These are phyloP conservation scores for Protomyctophum bolini DNA, from an alignment of 2,113 vertebrate genomes.

Conservation along the genomic window DNA sequence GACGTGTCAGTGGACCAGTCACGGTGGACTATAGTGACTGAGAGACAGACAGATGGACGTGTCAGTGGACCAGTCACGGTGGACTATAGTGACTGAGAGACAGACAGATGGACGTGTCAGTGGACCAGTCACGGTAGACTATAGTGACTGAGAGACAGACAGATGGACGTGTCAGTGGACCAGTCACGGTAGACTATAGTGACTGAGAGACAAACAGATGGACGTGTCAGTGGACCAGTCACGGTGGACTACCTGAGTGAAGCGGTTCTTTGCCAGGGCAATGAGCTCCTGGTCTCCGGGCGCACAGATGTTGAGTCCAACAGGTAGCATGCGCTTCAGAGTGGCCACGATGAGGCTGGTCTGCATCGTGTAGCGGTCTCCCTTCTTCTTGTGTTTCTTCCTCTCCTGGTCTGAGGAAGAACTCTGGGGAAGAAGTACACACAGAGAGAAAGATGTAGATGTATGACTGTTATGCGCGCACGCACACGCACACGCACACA, in stretches of 20 bases:
- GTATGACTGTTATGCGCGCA: not conserved
- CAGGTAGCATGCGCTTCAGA: slow-evolving; percentile 89
- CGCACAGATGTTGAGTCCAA: slow-evolving; percentile 93
- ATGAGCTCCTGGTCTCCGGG: slow-evolving; percentile 97
- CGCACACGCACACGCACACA: not conserved
- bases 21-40: no score
- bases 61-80: no score
- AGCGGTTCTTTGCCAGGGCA: slow-evolving; percentile 88
- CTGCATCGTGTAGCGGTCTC: slow-evolving; percentile 92
- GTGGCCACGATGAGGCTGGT: slow-evolving; percentile 94
- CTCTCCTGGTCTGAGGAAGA: slow-evolving; percentile 94
- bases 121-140: not conserved
- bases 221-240: no score
- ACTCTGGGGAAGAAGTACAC: slow-evolving; percentile 73
- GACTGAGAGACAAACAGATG: no score
- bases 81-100: slow-evolving; percentile 47
- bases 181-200: slow-evolving; percentile 41
- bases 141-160: slow-evolving; percentile 44
- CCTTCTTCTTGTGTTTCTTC: slow-evolving; percentile 94
- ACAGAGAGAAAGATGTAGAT: not conserved
- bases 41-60: no score
- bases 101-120: no score
- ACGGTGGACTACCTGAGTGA: slow-evolving; percentile 81
- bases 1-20: no score
- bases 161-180: no score